A percentile compares a stretch with the other conserved stretches of the same genome.
phyloP scores from a whole-genome alignment of 2,888 invertebrate genomes.

The Ophion ellenae region DNA sequence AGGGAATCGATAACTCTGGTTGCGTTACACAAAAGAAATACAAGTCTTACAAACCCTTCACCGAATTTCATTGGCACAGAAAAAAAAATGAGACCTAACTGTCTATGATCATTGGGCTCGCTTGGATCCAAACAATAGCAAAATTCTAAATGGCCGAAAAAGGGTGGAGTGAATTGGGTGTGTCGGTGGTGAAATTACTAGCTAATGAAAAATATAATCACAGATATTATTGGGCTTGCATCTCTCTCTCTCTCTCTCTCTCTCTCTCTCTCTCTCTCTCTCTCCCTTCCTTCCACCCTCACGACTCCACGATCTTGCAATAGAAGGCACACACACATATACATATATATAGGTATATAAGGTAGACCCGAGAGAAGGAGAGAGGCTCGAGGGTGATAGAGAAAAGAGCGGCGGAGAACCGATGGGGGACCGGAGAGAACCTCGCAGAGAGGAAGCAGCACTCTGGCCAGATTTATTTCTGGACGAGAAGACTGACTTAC shows the following conservation, averaged over 20 bases:
- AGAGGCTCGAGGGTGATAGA: slow-evolving; percentile 39
- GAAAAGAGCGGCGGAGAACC: slow-evolving; percentile 39
- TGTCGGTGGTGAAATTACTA: not conserved
- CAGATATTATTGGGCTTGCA: not conserved
- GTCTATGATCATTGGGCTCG: too few species aligned
- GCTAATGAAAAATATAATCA: not conserved
- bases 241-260: too few species aligned
- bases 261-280: not conserved
- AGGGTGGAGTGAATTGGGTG: not conserved
- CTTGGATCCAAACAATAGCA: too few species aligned
- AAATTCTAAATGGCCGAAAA: too few species aligned
- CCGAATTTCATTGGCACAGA: too few species aligned
- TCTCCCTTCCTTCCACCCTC: not conserved
- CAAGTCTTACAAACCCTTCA: too few species aligned
- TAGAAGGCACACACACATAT: not conserved
- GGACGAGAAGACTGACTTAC: slow-evolving; percentile 69
- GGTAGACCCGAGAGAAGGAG: not conserved
- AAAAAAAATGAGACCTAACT: too few species aligned
- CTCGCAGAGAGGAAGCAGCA: slow-evolving; percentile 70
- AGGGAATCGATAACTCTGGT: slow-evolving; percentile 23
- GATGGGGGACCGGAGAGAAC: slow-evolving; percentile 61
- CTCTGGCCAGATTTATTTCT: slow-evolving; percentile 75
- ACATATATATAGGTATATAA: not conserved
- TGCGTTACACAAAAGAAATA: not conserved
- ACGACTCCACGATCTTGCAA: not conserved